Evolutionary conservation across 2,113 vertebrate genomes (phyloP), one percentile per base, ranked within the genome.

Genomic region (Periophthalmus modestus): DNA sequence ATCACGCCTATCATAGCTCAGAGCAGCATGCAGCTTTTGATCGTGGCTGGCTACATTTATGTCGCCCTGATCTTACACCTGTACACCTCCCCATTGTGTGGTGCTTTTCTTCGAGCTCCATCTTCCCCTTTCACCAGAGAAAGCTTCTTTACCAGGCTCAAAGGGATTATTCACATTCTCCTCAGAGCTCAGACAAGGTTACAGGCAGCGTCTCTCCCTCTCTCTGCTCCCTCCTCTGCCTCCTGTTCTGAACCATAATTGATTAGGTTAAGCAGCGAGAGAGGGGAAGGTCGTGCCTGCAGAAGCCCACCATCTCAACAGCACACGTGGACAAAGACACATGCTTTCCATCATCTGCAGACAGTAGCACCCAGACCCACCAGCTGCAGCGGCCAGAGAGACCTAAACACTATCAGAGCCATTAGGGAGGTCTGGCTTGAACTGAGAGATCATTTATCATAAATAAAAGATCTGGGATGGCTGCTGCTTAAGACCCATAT

Each of bases 211-310:
- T 90, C 88, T 88, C 57, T 59, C 21, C 70, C 81, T 78, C 86
- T 87, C 86, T 82, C 86, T 86, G 83, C 71, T n/a, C n/a, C n/a
- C n/a, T n/a, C n/a, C n/a, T n/a, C n/a, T 83, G 86, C 84, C 90
- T 89, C 89, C 86, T 91, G 91, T 89, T 91, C 89, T 92, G 89
- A 92, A 92, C 89, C 84, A 80, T 93, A 94, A 94, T 93, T 94
- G 92, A 94, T 93, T 91, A 83, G 93, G 92, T 93, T 93, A 93
- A 93, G 89, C 88, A 92, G 92, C 80, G 21, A 87, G 87, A 79
- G 87, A 89, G 79, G 82, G 57, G 87, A 92, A n/a, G 93, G 90
- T 93, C 91, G 82, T 5, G 86, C 79, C 82, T 88, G 84, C 82
- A 87, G 57, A 59, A 28, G 90, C 71, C 39, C 70, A 69, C 78